A percentile compares a stretch with the other conserved stretches of the same genome.
Evolutionary conservation across 2,113 vertebrate species (phyloP).

Genomic region (Cynopterus brachyotis): DNA sequence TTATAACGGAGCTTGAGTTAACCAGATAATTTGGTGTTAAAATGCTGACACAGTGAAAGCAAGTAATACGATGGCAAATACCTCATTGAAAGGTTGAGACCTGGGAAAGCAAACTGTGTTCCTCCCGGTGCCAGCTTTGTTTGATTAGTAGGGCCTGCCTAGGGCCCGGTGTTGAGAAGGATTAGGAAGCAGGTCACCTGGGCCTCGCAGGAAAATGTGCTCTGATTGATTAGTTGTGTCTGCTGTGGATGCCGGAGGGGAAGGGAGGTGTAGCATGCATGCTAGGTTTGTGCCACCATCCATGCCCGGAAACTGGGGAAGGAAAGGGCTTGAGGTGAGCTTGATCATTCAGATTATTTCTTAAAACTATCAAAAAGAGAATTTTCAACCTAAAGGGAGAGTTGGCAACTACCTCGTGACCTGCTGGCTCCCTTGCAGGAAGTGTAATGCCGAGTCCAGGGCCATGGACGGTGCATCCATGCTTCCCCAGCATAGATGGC

Average conservation of each 20-base stretch:
- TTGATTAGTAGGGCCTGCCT: not conserved
- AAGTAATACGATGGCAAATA: not conserved
- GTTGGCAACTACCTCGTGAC: not conserved
- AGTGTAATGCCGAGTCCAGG: not conserved
- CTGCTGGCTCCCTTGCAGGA: not conserved
- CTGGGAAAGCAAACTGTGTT: not conserved
- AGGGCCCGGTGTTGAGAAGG: not conserved
- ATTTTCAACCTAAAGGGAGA: not conserved
- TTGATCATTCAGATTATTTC: not conserved
- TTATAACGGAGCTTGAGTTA: not conserved
- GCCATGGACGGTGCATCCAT: accelerated
- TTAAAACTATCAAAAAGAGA: not conserved
- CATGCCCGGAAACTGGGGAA: not conserved
- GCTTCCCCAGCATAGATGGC: accelerated
- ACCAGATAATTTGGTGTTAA: not conserved
- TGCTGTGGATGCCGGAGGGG: not conserved
- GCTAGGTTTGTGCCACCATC: not conserved
- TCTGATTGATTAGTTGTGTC: not conserved
- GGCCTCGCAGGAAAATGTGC: not conserved
- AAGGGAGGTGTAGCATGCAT: accelerated
- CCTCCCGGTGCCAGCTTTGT: not conserved
- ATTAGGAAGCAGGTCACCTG: not conserved
- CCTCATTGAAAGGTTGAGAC: not conserved
- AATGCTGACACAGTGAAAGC: not conserved
- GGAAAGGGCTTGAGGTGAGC: not conserved